Percentiles rank a stretch among this genome's conserved stretches.
Conservation (phyloP, 2,113 vertebrate species). For the Burhinus oedicnemus region DNA sequence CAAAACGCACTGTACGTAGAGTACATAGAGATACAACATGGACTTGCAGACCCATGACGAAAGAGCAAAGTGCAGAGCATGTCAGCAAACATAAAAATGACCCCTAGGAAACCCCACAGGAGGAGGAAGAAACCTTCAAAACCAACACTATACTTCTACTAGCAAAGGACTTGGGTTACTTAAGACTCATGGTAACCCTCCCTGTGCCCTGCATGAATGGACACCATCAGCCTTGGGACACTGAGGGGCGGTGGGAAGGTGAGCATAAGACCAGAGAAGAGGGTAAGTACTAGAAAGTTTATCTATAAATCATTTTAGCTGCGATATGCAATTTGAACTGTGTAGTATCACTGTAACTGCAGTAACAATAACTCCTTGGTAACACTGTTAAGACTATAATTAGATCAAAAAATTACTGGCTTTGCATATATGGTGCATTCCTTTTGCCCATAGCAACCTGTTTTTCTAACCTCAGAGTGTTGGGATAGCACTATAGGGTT, state of each 20-base stretch:
- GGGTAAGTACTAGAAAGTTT: not conserved
- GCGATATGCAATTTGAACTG: not conserved
- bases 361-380: not conserved
- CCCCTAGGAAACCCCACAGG: not conserved
- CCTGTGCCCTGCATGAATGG: not conserved
- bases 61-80: not conserved
- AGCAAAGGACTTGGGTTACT: not conserved
- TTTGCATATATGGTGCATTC: not conserved
- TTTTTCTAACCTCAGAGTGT: not conserved
- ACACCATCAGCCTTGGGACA: not conserved
- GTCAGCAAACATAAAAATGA: not conserved
- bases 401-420: not conserved
- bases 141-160: not conserved
- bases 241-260: accelerated
- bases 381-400: not conserved
- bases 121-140: not conserved
- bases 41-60: not conserved
- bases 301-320: not conserved
- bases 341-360: not conserved
- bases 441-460: not conserved
- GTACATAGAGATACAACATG: not conserved
- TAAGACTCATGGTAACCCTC: accelerated
- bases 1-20: not conserved
- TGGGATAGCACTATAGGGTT: not conserved
- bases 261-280: not conserved